phyloP scores from a whole-genome alignment of 2,113 vertebrate genomes.

The Marcusenius ussheri region DNA sequence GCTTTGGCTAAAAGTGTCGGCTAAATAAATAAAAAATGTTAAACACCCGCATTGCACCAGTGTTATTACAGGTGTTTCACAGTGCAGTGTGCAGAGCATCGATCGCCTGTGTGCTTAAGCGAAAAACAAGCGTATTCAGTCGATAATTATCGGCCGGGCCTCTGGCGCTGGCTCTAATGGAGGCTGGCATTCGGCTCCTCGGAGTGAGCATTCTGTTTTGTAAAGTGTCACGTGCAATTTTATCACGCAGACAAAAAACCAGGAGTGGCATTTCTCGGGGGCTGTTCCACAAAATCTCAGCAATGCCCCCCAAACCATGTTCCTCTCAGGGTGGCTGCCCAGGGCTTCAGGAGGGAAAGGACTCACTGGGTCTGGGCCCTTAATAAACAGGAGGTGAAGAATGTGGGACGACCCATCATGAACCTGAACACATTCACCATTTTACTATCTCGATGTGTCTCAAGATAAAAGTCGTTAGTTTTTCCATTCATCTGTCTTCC shows the following conservation, averaged over 20 bases:
- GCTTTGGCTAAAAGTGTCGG: not conserved
- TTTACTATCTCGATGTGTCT: not conserved
- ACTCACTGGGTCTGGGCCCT: not conserved
- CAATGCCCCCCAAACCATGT: not conserved
- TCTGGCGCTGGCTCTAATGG: constrained; percentile 53
- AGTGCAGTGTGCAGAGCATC: constrained; percentile 26
- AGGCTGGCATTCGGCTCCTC: constrained; percentile 51
- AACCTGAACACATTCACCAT: not conserved
- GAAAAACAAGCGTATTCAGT: constrained; percentile 60
- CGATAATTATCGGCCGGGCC: constrained; percentile 64
- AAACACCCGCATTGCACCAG: not conserved
- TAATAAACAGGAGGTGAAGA: not conserved
- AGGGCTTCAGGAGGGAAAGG: not conserved
- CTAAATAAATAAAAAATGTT: not conserved
- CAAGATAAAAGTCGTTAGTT: not conserved
- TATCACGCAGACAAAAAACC: not conserved
- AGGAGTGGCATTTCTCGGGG: constrained; percentile 13
- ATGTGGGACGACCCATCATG: not conserved
- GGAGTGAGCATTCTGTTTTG: constrained; percentile 44
- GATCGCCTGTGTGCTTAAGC: constrained; percentile 51
- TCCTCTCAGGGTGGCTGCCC: not conserved
- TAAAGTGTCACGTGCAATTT: constrained; percentile 45
- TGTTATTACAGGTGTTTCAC: not conserved
- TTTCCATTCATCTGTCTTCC: not conserved
- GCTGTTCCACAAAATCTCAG: not conserved